Evolutionary conservation across 2,888 invertebrate genomes (phyloP).

Genomic region (Neoascia interrupta): DNA sequence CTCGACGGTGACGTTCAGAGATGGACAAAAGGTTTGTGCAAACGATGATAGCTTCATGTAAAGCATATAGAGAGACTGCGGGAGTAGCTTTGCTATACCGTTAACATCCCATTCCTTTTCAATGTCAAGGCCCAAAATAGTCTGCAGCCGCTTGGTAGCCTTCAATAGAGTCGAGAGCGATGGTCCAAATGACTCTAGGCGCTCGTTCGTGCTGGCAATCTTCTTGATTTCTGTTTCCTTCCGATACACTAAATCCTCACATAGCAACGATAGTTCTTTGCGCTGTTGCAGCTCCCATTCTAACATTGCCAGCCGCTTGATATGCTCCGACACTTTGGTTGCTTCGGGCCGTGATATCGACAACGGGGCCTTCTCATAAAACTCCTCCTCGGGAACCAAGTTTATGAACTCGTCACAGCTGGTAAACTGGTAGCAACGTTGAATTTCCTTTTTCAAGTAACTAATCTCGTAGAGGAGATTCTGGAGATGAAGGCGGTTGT

Average conservation of each 20-base stretch:
- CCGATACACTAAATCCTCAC: slow-evolving; percentile 86
- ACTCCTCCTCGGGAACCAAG: slow-evolving; percentile 90
- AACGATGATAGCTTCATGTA: slow-evolving; percentile 87
- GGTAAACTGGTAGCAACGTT: slow-evolving; percentile 95
- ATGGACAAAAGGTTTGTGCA: slow-evolving; percentile 85
- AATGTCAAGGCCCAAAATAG: slow-evolving; percentile 89
- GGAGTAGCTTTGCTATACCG: slow-evolving; percentile 86
- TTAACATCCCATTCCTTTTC: slow-evolving; percentile 90
- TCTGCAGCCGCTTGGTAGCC: slow-evolving; percentile 93
- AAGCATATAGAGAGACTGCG: slow-evolving; percentile 90
- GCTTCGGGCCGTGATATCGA: slow-evolving; percentile 84
- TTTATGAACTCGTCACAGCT: slow-evolving; percentile 97
- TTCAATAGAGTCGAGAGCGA: slow-evolving; percentile 86
- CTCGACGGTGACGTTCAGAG: slow-evolving; percentile 81
- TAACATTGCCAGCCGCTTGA: slow-evolving; percentile 89
- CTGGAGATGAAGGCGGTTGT: slow-evolving; percentile 93
- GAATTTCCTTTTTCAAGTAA: slow-evolving; percentile 96
- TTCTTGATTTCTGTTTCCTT: slow-evolving; percentile 89
- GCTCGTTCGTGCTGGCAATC: slow-evolving; percentile 87
- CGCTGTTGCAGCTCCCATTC: slow-evolving; percentile 96
- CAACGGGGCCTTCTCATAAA: slow-evolving; percentile 83
- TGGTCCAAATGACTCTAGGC: slow-evolving; percentile 90
- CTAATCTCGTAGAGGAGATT: slow-evolving; percentile 96
- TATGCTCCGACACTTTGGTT: slow-evolving; percentile 87
- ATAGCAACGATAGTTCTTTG: slow-evolving; percentile 88